These are phyloP conservation scores for Aldrovandia affinis DNA, from an alignment of 2,797 vertebrate species.

Conservation along the genomic window DNA sequence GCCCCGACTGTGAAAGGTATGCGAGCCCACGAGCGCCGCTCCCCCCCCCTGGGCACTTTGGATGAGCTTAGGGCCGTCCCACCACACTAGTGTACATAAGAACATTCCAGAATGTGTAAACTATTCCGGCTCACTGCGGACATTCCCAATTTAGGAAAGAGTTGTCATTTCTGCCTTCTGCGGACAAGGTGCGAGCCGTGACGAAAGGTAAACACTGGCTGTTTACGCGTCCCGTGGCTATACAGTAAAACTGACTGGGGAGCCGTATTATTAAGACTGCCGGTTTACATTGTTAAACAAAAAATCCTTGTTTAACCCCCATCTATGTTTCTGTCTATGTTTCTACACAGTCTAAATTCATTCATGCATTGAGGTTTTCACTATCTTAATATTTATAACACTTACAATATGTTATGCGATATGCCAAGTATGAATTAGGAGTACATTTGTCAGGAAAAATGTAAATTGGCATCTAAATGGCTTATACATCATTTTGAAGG, in stretches of 20 bases:
- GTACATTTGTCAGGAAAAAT: background rate
- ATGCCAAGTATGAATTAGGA: background rate
- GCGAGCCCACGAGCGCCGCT: constrained; percentile 24
- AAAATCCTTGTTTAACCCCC: constrained; percentile 18
- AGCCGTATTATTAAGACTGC: background rate
- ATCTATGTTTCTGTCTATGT: background rate
- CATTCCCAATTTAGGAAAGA: constrained; percentile 87
- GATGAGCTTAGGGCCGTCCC: constrained; percentile 43
- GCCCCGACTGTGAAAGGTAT: constrained; percentile 83
- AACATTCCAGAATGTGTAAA: constrained; percentile 71
- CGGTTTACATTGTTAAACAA: constrained; percentile 15
- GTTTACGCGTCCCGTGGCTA: constrained; percentile 11
- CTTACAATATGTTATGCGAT: background rate
- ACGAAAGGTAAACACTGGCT: constrained; percentile 50
- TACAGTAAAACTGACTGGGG: constrained; percentile 11
- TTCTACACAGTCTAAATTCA: background rate
- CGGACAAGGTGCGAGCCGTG: constrained; percentile 46
- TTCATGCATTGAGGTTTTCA: background rate
- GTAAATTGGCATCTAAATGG: too few relatives aligned
- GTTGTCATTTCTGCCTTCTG: constrained; percentile 64
- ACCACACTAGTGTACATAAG: constrained; percentile 64
- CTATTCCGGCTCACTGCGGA: constrained; percentile 61
- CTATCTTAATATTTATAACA: background rate
- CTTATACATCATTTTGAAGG: background rate
- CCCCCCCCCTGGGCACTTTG: constrained; percentile 37